Percentiles rank a stretch among this genome's conserved stretches.
Evolutionary conservation across 2,888 invertebrate genomes (phyloP).

Genomic region (Marasmarcha lunaedactyla): DNA sequence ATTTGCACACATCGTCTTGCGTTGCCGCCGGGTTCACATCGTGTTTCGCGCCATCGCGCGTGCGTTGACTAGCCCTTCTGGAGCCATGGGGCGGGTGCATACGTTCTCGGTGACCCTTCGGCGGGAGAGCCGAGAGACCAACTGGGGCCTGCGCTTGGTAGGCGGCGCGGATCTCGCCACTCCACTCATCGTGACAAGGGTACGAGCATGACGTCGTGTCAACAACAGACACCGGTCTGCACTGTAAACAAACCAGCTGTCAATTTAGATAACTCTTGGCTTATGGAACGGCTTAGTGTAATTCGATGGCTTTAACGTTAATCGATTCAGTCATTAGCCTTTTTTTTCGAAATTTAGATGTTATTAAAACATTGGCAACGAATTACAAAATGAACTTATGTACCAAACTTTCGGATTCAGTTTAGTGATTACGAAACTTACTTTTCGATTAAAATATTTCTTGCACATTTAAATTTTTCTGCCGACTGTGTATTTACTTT

Average conservation of each 20-base stretch:
- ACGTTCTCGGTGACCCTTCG: conserved; percentile 81
- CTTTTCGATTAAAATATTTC: no score
- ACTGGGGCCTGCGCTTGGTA: conserved; percentile 90
- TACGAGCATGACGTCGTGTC: conserved; percentile 42
- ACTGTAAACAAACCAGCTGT: conserved; percentile 45
- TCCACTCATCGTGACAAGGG: conserved; percentile 90
- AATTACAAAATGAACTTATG: no score
- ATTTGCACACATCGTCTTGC: conserved; percentile 58
- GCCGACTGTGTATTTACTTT: no score
- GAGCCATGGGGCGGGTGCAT: conserved; percentile 77
- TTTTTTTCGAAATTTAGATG: no score
- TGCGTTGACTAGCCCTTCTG: background rate
- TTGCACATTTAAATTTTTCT: no score
- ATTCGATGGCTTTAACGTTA: no score
- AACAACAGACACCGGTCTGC: conserved; percentile 28
- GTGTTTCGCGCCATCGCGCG: conserved; percentile 35
- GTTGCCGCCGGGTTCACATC: conserved; percentile 47
- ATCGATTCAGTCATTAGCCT: no score
- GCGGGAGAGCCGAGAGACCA: conserved; percentile 77
- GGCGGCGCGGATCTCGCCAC: conserved; percentile 89
- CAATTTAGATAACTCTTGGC: no score
- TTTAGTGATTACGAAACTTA: no score
- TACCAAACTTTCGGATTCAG: no score
- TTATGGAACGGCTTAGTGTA: no score
- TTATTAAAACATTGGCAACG: no score